Evolutionary conservation across 2,888 invertebrate species (phyloP).

Genomic region (Muscina levida): DNA sequence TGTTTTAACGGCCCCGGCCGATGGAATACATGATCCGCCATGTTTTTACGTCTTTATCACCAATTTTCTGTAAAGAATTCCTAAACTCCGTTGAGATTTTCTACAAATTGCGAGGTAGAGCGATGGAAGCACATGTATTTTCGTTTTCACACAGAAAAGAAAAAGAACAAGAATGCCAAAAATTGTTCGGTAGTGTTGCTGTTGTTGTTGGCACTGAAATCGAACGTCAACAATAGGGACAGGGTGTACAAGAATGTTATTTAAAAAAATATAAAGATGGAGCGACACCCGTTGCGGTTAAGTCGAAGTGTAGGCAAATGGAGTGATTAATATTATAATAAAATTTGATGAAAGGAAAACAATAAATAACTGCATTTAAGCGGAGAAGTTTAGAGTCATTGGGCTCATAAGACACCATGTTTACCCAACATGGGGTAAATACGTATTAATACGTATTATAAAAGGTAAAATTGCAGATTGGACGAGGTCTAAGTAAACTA

Average conservation of each 20-base stretch:
- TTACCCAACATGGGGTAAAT: too few relatives aligned
- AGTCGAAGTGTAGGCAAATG: background rate
- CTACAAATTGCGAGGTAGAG: conserved; percentile 11
- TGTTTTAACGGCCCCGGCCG: conserved; percentile 94
- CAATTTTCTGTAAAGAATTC: background rate
- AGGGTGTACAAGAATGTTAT: too few relatives aligned
- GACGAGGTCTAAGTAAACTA: too few relatives aligned
- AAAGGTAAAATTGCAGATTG: too few relatives aligned
- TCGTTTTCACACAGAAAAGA: conserved; percentile 25
- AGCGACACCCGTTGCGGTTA: too few relatives aligned
- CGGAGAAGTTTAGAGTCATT: too few relatives aligned
- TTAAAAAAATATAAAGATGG: background rate
- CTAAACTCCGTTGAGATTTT: conserved; percentile 4
- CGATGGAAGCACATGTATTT: conserved; percentile 57
- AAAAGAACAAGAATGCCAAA: conserved; percentile 46
- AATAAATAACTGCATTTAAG: background rate
- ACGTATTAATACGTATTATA: too few relatives aligned
- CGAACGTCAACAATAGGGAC: background rate
- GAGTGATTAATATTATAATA: background rate
- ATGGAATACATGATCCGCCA: conserved; percentile 82
- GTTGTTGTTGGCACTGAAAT: conserved; percentile 12
- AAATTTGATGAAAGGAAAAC: background rate
- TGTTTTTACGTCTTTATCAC: conserved; percentile 52
- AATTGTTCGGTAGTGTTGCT: conserved; percentile 7
- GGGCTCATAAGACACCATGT: too few relatives aligned